Base-by-base conservation (phyloP, 2,113 vertebrate species). In the Mesembrinibis cayennensis region DNA sequence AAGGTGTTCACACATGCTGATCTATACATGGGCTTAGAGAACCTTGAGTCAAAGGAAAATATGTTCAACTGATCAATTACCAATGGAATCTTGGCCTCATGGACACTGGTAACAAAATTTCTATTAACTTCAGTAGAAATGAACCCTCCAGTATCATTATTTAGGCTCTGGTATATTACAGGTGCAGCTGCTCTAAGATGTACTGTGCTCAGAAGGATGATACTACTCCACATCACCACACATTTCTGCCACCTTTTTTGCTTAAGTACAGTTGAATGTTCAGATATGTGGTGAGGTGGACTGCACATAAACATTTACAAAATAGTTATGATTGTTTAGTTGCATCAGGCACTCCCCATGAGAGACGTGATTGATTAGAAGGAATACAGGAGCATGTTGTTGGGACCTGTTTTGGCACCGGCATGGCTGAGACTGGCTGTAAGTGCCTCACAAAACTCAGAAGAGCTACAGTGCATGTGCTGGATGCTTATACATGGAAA, bases 301-400 rank as follows among this genome's bases (percentile, higher is more conserved):
- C 19, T 58, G 42, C 73, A 17, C 18, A 29, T 32, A 52, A 82
- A n/a, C 6, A 49, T 84, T 73, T 73, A 19, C 6, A 66, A 71
- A 83, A 65, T 27, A 22, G 5, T 42, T 36, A 9, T 38, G 65
- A 25, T 47, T 25, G 3, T 73, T 74, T 40, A 52, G 5, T 55
- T 89, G 12, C 6, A 34, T 29, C 13, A 27, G 16, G 14, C 13
- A 36, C 6, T 58, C 14, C 23, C 21, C 2, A 0, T 1, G 5
- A 83, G 49, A 63, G 38, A 52, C 0, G 0, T 38, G 27, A 32
- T 50, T n/a, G 19, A 40, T 56, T 25, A 76, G 44, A 30, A 55
- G 19, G 27, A 9, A 32, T n/a, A 56, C 3, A 34, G 19, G 6
- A n/a, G 1, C 3, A 2, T 5, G 22, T 32, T 2, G 0, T 2